Percentiles rank a stretch among this genome's conserved stretches.
These are phyloP conservation scores for Nycteola revayana DNA, from an alignment of 2,888 invertebrate species.

Conservation along the genomic window DNA sequence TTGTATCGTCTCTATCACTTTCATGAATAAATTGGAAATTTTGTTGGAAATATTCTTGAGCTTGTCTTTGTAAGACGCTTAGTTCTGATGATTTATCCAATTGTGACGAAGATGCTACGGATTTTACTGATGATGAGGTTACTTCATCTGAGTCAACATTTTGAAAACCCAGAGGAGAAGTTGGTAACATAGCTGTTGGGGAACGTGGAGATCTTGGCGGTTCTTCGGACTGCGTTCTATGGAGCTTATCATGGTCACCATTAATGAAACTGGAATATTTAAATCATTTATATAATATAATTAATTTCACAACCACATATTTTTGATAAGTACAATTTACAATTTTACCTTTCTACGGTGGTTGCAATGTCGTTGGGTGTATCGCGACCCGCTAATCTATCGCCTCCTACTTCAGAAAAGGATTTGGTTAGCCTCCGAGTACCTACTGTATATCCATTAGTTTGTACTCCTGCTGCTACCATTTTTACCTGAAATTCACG, in stretches of 20 bases:
- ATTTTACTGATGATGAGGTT: slow-evolving; percentile 68
- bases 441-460: slow-evolving; percentile 87
- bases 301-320: no score
- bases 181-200: slow-evolving; percentile 71
- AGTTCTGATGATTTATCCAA: slow-evolving; percentile 71
- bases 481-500: slow-evolving; percentile 85
- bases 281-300: no score
- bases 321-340: background rate
- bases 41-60: slow-evolving; percentile 78
- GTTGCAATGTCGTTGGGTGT: slow-evolving; percentile 52
- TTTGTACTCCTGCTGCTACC: slow-evolving; percentile 95
- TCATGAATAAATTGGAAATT: slow-evolving; percentile 80
- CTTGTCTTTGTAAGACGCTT: slow-evolving; percentile 64
- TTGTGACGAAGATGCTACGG: slow-evolving; percentile 67
- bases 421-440: slow-evolving; percentile 90
- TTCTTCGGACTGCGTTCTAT: slow-evolving; percentile 93
- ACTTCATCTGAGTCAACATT: slow-evolving; percentile 72
- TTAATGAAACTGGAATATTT: slow-evolving; percentile 62
- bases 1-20: slow-evolving; percentile 76
- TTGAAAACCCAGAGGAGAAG: slow-evolving; percentile 66
- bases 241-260: slow-evolving; percentile 87
- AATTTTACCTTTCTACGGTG: slow-evolving; percentile 59
- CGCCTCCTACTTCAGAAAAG: slow-evolving; percentile 87
- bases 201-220: slow-evolving; percentile 88
- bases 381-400: slow-evolving; percentile 58